phyloP scores from a whole-genome alignment of 2,113 vertebrate genomes.

The Hippocampus zosterae region DNA sequence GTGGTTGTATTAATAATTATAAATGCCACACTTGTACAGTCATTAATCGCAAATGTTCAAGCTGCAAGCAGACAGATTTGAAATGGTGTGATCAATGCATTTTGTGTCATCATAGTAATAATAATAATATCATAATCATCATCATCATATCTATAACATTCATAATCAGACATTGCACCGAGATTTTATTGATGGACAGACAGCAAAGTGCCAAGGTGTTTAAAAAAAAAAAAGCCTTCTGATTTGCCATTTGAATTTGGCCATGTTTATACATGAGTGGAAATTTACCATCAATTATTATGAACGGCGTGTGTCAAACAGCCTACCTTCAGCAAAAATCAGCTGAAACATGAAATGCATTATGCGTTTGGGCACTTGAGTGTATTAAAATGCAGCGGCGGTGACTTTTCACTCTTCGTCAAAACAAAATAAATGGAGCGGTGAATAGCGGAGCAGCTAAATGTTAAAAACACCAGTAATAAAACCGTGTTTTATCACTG shows the following conservation, averaged over 20 bases:
- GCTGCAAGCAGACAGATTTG: too few relatives aligned
- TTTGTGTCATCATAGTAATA: too few relatives aligned
- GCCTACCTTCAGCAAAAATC: neutral
- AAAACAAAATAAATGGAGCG: conserved; percentile 7
- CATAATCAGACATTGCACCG: too few relatives aligned
- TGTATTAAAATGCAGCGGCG: neutral
- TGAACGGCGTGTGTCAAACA: neutral
- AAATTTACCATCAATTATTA: neutral
- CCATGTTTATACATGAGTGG: neutral
- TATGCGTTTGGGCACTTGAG: neutral
- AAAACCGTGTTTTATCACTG: neutral
- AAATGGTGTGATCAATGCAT: too few relatives aligned
- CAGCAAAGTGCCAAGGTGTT: too few relatives aligned
- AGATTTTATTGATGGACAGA: too few relatives aligned
- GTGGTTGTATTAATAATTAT: too few relatives aligned
- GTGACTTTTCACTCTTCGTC: conserved; percentile 2
- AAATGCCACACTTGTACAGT: too few relatives aligned
- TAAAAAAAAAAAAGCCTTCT: too few relatives aligned
- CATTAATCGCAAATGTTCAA: too few relatives aligned
- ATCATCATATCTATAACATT: too few relatives aligned
- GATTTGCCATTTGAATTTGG: neutral
- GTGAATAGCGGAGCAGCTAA: neutral
- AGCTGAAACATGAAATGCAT: neutral
- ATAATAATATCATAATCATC: too few relatives aligned
- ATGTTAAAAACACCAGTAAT: conserved; percentile 3